phyloP scores from a whole-genome alignment of 2,113 vertebrate species.

The Stigmatopora argus region DNA sequence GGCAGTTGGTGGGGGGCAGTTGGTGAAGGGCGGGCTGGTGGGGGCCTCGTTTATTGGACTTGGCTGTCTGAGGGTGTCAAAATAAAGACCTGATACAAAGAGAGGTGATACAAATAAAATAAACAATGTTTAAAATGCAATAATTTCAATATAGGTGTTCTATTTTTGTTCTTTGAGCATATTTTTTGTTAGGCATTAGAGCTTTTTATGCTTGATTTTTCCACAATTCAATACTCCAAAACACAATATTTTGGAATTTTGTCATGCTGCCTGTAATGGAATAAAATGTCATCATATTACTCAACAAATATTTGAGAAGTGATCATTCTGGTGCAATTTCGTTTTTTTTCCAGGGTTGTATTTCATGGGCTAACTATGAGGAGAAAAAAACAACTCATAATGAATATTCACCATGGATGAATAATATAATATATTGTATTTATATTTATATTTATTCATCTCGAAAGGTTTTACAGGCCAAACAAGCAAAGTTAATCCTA shows the following conservation, averaged over 20 bases:
- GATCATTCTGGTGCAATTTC: neutral
- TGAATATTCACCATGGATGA: neutral
- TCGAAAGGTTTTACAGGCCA: too few species aligned
- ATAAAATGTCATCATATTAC: neutral
- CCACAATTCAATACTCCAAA: neutral
- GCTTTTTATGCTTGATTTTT: neutral
- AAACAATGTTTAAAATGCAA: too few species aligned
- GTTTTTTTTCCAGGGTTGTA: neutral
- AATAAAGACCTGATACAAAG: neutral
- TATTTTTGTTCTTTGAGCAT: neutral
- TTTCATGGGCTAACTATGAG: neutral
- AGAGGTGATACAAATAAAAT: too few species aligned
- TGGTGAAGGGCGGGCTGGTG: neutral
- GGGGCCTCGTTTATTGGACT: constrained; percentile 32
- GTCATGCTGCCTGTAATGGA: neutral
- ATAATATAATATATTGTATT: neutral
- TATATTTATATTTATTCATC: too few species aligned
- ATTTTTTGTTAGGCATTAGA: neutral
- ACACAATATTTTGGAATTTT: neutral
- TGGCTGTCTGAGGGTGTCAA: constrained; percentile 25
- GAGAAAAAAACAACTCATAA: neutral
- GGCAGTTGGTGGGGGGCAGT: neutral
- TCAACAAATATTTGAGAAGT: neutral
- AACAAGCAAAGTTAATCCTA: too few species aligned
- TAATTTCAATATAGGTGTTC: neutral